These are phyloP conservation scores for Brachyptera putata DNA, from an alignment of 2,888 invertebrate species.

Conservation along the genomic window DNA sequence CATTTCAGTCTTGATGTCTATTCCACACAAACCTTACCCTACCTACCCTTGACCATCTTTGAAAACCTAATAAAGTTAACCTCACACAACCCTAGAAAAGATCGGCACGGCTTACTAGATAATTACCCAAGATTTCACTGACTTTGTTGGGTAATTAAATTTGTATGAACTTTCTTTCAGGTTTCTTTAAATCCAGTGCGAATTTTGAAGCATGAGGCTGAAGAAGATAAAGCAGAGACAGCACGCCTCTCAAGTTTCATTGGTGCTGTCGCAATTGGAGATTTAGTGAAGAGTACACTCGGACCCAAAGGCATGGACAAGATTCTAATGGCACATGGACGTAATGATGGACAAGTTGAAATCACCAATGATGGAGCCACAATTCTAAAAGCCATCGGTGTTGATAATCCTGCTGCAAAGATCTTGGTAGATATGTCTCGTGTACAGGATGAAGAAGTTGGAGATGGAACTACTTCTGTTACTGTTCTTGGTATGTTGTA, in stretches of 20 bases:
- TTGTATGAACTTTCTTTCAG: too few species aligned
- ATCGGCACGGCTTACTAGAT: too few species aligned
- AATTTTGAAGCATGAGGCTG: constrained; percentile 92
- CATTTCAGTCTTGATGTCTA: too few species aligned
- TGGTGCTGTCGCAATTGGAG: constrained; percentile 98
- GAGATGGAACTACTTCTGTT: constrained; percentile 99
- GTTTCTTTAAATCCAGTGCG: constrained; percentile 89
- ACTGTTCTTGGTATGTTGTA: constrained; percentile 72
- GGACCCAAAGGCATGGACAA: constrained; percentile 99
- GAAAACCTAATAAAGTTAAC: too few species aligned
- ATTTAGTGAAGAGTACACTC: constrained; percentile 94
- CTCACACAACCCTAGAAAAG: too few species aligned
- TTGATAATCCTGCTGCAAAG: constrained; percentile 99
- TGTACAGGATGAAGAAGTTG: constrained; percentile 98
- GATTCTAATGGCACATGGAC: constrained; percentile 75
- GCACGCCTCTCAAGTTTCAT: constrained; percentile 97
- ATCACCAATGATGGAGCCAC: constrained; percentile 99
- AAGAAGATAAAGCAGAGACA: constrained; percentile 96
- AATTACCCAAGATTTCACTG: too few species aligned
- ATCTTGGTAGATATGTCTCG: constrained; percentile 98
- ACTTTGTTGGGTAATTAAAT: too few species aligned
- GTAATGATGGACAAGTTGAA: constrained; percentile 78
- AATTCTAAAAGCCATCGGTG: constrained; percentile 91
- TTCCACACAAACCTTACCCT: too few species aligned
- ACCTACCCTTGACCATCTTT: too few species aligned